phyloP scores from a whole-genome alignment of 2,797 vertebrate genomes.

The Gobionotothen gibberifrons region DNA sequence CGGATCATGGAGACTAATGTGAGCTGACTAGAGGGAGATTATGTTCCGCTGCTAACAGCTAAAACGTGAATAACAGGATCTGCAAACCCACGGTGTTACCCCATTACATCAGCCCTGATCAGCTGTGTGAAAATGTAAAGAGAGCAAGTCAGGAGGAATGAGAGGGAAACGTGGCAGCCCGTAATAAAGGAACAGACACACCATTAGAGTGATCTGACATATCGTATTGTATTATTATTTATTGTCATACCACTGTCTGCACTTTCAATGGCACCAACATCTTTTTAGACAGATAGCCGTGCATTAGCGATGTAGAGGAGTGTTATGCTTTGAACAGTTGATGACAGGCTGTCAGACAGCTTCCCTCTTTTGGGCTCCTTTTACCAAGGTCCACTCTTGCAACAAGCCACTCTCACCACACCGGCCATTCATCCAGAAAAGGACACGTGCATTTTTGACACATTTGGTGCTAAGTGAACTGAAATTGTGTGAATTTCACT shows the following conservation, averaged over 20 bases:
- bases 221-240: conserved; percentile 69
- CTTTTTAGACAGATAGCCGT: conserved; percentile 65
- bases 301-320: conserved; percentile 72
- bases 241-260: conserved; percentile 51
- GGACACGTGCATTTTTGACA: conserved; percentile 82
- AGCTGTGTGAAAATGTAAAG: conserved; percentile 64
- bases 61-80: conserved; percentile 78
- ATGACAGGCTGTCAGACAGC: conserved; percentile 83
- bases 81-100: conserved; percentile 73
- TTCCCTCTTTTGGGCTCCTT: conserved; percentile 69
- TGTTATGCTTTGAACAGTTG: conserved; percentile 72
- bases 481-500: conserved; percentile 83
- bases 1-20: conserved; percentile 83
- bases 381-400: conserved; percentile 69
- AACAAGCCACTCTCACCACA: conserved; percentile 72
- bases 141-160: conserved; percentile 15
- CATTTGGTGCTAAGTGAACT: conserved; percentile 81
- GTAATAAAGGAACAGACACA: conserved; percentile 14
- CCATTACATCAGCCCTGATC: conserved; percentile 75
- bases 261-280: conserved; percentile 65
- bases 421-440: conserved; percentile 82
- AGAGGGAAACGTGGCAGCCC: conserved; percentile 8
- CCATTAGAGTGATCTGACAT: neutral
- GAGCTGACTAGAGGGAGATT: conserved; percentile 84
- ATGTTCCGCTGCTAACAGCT: conserved; percentile 82